Percentiles rank a stretch among this genome's conserved stretches.
Evolutionary conservation across 2,888 invertebrate species (phyloP).

Genomic region (Crepidodera aurea): DNA sequence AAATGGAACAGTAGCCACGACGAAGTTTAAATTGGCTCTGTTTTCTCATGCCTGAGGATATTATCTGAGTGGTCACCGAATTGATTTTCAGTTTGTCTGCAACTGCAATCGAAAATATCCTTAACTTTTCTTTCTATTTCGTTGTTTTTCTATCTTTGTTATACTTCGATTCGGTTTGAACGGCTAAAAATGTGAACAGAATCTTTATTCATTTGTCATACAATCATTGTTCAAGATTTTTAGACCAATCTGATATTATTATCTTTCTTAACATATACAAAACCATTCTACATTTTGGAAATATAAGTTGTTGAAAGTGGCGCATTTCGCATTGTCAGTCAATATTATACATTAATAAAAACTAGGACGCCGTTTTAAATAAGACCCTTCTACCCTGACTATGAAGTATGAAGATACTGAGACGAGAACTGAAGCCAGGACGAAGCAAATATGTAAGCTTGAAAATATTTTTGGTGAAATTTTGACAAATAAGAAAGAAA

Average conservation of each 20-base stretch:
- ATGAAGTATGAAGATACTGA: too few relatives aligned
- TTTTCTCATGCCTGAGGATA: not conserved
- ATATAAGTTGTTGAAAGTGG: too few relatives aligned
- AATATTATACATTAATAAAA: too few relatives aligned
- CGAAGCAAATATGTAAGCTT: too few relatives aligned
- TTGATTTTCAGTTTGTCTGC: slow-evolving; percentile 36
- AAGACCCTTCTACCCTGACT: too few relatives aligned
- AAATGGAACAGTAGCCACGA: not conserved
- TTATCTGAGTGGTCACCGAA: slow-evolving; percentile 32
- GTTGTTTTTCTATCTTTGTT: not conserved
- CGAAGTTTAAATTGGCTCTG: slow-evolving; percentile 2
- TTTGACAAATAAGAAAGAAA: too few relatives aligned
- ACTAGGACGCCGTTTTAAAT: too few relatives aligned
- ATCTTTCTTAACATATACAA: too few relatives aligned
- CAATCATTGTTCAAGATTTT: not conserved
- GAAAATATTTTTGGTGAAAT: too few relatives aligned
- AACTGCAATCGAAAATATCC: slow-evolving; percentile 11
- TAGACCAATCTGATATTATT: not conserved
- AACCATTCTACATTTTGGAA: too few relatives aligned
- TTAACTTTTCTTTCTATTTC: slow-evolving; percentile 5
- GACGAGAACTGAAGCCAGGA: too few relatives aligned
- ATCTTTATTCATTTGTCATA: not conserved
- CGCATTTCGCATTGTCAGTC: too few relatives aligned
- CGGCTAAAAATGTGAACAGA: not conserved
- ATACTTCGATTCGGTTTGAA: not conserved